Evolutionary conservation across 2,113 vertebrate species (phyloP).

Genomic region (Alectura lathami): DNA sequence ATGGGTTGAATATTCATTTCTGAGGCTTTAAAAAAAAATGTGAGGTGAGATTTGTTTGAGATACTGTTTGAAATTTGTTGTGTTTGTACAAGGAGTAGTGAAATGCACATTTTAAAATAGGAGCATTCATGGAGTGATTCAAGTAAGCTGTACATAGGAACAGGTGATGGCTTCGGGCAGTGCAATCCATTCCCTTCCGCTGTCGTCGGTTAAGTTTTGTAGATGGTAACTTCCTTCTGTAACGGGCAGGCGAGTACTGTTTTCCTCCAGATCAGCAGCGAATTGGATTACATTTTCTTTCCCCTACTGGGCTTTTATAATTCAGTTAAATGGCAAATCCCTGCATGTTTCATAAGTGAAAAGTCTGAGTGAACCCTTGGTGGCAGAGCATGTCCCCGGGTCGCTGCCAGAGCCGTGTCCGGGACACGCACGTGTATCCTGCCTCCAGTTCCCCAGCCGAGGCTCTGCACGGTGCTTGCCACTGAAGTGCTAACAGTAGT

Average conservation of each 20-base stretch:
- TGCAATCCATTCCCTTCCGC: background rate
- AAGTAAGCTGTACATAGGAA: background rate
- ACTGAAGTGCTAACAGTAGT: background rate
- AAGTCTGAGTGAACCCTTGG: background rate
- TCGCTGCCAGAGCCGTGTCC: background rate
- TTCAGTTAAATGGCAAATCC: background rate
- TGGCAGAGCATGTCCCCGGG: background rate
- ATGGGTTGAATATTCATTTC: background rate
- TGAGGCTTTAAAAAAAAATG: background rate
- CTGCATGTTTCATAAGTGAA: background rate
- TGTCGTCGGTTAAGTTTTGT: background rate
- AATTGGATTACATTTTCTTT: background rate
- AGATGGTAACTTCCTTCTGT: background rate
- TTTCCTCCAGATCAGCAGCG: background rate
- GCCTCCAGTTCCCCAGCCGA: rapidly evolving
- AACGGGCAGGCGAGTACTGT: background rate
- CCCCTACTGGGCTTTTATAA: background rate
- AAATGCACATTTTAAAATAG: background rate
- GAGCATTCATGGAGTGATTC: background rate
- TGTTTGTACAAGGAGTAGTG: background rate
- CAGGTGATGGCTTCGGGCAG: background rate
- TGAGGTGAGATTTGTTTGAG: background rate
- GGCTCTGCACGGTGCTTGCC: background rate
- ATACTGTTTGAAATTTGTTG: background rate
- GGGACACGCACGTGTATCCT: background rate